A percentile compares a stretch with the other conserved stretches of the same genome.
phyloP scores from a whole-genome alignment of 2,113 vertebrate species.

The Scartelaos histophorus region DNA sequence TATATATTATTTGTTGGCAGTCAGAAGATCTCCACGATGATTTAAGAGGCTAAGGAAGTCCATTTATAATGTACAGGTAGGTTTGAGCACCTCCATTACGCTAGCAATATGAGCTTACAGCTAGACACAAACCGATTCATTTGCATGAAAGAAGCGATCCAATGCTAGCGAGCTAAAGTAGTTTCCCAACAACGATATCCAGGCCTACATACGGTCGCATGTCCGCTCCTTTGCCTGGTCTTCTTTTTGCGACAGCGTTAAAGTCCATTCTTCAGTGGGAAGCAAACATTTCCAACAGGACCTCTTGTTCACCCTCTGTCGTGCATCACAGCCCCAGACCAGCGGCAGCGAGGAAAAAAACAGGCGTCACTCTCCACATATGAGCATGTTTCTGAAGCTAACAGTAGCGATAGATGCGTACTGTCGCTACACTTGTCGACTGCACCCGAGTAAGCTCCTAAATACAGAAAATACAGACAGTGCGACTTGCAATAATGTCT shows the following conservation, averaged over 20 bases:
- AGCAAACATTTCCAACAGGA: conserved; percentile 25
- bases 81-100: conserved; percentile 68
- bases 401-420: conserved; percentile 22
- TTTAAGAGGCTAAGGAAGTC: conserved; percentile 24
- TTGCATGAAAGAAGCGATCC: conserved; percentile 59
- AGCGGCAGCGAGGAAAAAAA: conserved; percentile 65
- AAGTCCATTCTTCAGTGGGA: conserved; percentile 56
- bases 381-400: conserved; percentile 60
- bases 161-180: conserved; percentile 68
- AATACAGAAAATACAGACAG: conserved; percentile 3
- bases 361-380: conserved; percentile 74
- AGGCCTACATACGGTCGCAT: conserved; percentile 57
- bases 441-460: background rate
- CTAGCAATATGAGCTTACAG: conserved; percentile 46
- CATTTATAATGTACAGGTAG: conserved; percentile 38
- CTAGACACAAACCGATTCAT: conserved; percentile 49
- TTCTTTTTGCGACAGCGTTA: conserved; percentile 22
- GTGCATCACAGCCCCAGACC: conserved; percentile 59
- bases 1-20: conserved; percentile 24
- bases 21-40: conserved; percentile 45
- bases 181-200: conserved; percentile 59
- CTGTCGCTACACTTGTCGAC: conserved; percentile 13
- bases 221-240: conserved; percentile 33
- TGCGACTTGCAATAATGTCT: background rate
- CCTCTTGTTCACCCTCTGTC: conserved; percentile 44